Evolutionary conservation across 2,888 invertebrate genomes (phyloP), one percentile per base, ranked within the genome.

Genomic region (Pheosia gnoma): DNA sequence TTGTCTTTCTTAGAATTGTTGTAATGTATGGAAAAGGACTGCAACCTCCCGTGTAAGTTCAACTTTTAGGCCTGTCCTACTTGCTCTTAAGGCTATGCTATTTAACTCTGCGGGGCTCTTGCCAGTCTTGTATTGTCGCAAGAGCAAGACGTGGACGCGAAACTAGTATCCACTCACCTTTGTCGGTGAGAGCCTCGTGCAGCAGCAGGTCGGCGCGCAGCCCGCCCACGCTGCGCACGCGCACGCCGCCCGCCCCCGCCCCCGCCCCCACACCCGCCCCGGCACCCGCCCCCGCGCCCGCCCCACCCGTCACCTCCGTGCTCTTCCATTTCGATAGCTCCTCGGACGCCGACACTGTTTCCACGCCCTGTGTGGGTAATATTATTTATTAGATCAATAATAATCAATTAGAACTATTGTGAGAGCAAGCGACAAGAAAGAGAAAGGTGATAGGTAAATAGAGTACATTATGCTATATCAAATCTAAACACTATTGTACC

Each of bases 171-270:
- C 3, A 0, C 5, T 5, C 67, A 93, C 93, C 90, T 85, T 83
- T 92, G 65, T 93, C 91, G 49, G 93, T 93, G 75, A 89, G 80
- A 64, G 87, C 83, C 66, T 93, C 90, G 47, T 85, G 83, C 37
- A 88, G 70, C 60, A 89, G 74, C 66, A 87, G 76, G 68, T 86
- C 86, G 2, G 91, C 91, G 51, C 64, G 57, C 43, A 85, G 81
- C 65, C 68, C 62, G 51, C 55, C 68, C 58, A 57, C 68, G 63
- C 62, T 66, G 66, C 63, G 66, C 67, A 62, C 62, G 62, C 62
- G 56, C 63, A 63, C 60, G 56, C 54, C 59, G 65, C 67, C 52
- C 63, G 64, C 59, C 60, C 57, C 61, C 62, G 59, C 47, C 66
- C 78, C 82, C 74, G 61, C 57, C 68, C 67, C 60, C 74, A 61